Conservation (phyloP, 2,888 invertebrate genomes). For the Phyllotreta striolata region DNA sequence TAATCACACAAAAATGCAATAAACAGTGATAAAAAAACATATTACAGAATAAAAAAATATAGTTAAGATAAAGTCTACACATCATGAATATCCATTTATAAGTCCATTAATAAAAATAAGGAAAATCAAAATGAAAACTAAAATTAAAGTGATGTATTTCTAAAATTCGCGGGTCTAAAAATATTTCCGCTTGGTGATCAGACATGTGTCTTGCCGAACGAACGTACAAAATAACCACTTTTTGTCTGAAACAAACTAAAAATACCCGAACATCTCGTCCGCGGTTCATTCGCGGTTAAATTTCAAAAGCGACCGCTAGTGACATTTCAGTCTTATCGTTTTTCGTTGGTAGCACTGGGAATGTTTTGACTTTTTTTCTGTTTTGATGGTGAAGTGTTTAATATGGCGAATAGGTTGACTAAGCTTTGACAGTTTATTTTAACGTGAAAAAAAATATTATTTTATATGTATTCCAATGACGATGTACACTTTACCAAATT, state of each 20-base stretch:
- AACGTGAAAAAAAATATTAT: constrained; percentile 40
- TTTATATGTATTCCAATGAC: constrained; percentile 37
- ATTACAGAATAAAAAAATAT: too few species aligned
- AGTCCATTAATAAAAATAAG: too few species aligned
- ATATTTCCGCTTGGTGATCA: constrained; percentile 6
- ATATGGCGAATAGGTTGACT: constrained; percentile 56
- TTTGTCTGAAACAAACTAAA: constrained; percentile 32
- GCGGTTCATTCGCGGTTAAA: constrained; percentile 41
- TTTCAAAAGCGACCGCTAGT: constrained; percentile 44
- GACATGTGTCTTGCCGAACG: background rate
- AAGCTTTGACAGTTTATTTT: constrained; percentile 53
- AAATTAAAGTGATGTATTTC: constrained; percentile 6
- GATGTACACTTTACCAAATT: constrained; percentile 58
- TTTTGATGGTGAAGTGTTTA: constrained; percentile 48
- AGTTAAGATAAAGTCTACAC: too few species aligned
- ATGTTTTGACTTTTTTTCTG: constrained; percentile 45
- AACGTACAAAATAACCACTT: constrained; percentile 11
- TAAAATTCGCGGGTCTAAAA: constrained; percentile 7
- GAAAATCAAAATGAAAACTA: background rate
- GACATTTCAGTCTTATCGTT: constrained; percentile 36
- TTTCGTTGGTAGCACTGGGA: constrained; percentile 42
- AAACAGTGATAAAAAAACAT: too few species aligned
- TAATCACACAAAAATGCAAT: too few species aligned
- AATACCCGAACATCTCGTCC: constrained; percentile 22
- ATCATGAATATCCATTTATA: background rate